phyloP scores from a whole-genome alignment of 23 tunicate species.

The Botrylloides violaceus region DNA sequence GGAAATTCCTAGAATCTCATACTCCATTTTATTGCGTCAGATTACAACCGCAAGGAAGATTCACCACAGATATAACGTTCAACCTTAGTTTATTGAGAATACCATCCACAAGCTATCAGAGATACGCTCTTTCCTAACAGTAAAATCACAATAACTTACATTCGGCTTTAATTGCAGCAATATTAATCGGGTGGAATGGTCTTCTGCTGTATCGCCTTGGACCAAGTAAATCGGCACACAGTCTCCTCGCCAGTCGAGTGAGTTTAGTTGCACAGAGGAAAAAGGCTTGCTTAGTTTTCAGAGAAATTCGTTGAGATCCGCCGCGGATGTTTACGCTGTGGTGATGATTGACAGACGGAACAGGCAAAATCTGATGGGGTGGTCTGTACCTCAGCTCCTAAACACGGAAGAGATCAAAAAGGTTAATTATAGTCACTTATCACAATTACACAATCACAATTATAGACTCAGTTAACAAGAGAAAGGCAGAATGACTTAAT shows the following conservation, averaged over 20 bases:
- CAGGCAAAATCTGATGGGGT: slow-evolving; percentile 25
- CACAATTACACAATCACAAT: no score
- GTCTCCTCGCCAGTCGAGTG: slow-evolving; percentile 62
- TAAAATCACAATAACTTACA: slow-evolving; percentile 49
- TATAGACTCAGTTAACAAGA: no score
- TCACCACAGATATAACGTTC: no score
- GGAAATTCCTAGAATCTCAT: no score
- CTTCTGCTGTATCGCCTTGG: slow-evolving; percentile 57
- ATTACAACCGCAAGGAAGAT: no score
- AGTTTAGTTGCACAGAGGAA: slow-evolving; percentile 81
- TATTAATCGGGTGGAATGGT: slow-evolving; percentile 72
- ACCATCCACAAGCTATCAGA: no score
- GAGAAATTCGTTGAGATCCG: slow-evolving; percentile 40
- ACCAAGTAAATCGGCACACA: slow-evolving; percentile 59
- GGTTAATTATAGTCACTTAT: no score
- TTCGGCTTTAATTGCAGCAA: slow-evolving; percentile 79
- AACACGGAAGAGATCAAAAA: no score
- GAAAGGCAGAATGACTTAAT: no score
- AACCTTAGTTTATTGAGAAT: no score
- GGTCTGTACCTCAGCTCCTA: slow-evolving; percentile 84
- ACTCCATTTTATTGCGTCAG: no score
- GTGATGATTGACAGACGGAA: slow-evolving; percentile 31
- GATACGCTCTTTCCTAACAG: no score
- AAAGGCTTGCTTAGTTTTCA: slow-evolving; percentile 89
- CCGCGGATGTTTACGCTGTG: slow-evolving; percentile 28